Evolutionary conservation across 2,888 invertebrate species (phyloP).

Genomic region (Pristionchus arcanus): DNA sequence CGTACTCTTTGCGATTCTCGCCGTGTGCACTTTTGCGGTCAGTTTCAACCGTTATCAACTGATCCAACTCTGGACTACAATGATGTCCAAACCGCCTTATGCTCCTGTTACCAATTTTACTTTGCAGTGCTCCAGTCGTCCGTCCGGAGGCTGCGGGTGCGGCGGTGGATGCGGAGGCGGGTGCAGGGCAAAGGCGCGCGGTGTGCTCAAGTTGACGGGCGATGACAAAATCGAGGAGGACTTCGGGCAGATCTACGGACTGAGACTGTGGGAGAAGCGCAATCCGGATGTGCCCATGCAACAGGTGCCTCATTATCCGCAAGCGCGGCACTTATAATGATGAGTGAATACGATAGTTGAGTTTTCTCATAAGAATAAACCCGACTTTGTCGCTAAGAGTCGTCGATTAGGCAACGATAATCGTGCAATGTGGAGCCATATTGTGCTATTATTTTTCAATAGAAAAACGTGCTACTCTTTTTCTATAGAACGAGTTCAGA

Average conservation of each 20-base stretch:
- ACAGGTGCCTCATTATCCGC: neutral
- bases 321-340: too few relatives aligned
- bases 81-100: too few relatives aligned
- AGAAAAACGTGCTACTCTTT: too few relatives aligned
- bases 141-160: neutral
- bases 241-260: conserved; percentile 44
- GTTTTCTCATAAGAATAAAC: too few relatives aligned
- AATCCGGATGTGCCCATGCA: conserved; percentile 2
- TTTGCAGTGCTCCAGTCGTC: neutral
- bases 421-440: too few relatives aligned
- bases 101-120: neutral
- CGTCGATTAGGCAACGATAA: neutral
- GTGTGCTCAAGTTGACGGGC: conserved; percentile 32
- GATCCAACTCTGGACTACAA: too few relatives aligned
- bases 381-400: neutral
- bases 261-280: conserved; percentile 20
- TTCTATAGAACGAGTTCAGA: too few relatives aligned
- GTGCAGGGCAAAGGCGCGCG: neutral
- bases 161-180: neutral
- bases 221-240: conserved; percentile 8
- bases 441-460: too few relatives aligned
- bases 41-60: neutral
- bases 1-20: neutral
- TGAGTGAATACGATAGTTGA: too few relatives aligned
- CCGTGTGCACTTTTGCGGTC: neutral